Evolutionary conservation across 2,888 invertebrate genomes (phyloP), one percentile per base, ranked within the genome.

Genomic region (Drosophila demipolita): DNA sequence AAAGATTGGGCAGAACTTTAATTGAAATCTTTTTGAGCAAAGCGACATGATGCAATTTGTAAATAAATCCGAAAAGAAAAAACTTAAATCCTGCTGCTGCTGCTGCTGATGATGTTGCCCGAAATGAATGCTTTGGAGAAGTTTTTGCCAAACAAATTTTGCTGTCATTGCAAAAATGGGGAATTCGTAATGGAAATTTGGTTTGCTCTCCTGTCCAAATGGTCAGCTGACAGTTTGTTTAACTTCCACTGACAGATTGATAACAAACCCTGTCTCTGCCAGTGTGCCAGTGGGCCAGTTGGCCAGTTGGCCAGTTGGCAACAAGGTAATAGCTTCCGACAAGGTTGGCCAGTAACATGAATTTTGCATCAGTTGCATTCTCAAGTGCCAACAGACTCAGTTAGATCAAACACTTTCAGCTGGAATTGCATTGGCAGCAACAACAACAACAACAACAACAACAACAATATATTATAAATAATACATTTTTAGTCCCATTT

Each of bases 21-120:
- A 84, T 87, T 84, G 83, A 84, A 86, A 84, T 84, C 82, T 82
- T 84, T 79, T 79, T 75, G 76, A 78, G 66, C 74, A 70, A 73
- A 78, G 71, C 64, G 77, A 83, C 82, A 82, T 83, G 79, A 83
- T 86, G 83, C 87, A 83, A 86, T 84, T 86, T 81, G 23, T 52
- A 73, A 79, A 82, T 81, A 77, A 79, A 79, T 85, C 72, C 83
- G 74, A 73, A 63, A 23, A 20, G 7, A 36, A 23, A 45, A 45
- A 45, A n/a, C 73, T 65, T 75, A 54, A 68, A 63, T 67, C 48
- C 53, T 50, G 45, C 26, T 26, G 54, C 53, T 50, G 45, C 26
- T 26, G 54, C 61, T 65, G 64, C 66, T 68, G 52, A 26, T 52
- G 45, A 20, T 33, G 57, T 40, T 36, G 57, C 52, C 63, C 32